phyloP scores from a whole-genome alignment of 2,888 invertebrate genomes.

The Cremastinae sp. region DNA sequence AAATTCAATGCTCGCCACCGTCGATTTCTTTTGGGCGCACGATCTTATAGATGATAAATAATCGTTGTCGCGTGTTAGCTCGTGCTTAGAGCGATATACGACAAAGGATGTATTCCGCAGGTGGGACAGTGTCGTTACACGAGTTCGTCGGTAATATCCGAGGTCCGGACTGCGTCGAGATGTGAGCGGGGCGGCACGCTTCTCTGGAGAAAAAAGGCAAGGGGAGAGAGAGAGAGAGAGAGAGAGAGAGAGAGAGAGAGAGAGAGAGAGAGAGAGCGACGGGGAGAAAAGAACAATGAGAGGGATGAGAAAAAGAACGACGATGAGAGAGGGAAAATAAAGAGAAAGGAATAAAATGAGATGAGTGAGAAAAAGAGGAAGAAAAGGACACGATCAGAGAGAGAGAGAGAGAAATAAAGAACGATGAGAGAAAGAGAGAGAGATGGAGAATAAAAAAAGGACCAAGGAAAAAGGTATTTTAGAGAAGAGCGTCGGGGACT shows the following conservation, averaged over 20 bases:
- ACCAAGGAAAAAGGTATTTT: too few species aligned
- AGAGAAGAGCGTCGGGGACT: constrained; percentile 48
- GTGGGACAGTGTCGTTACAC: constrained; percentile 54
- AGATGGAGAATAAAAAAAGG: constrained; percentile 33
- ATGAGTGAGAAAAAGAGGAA: constrained; percentile 11
- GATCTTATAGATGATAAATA: constrained; percentile 38
- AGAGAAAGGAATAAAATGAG: constrained; percentile 33
- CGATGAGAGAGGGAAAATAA: constrained; percentile 2
- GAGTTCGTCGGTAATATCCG: constrained; percentile 45
- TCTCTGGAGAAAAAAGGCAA: constrained; percentile 16
- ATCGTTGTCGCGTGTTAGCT: constrained; percentile 60
- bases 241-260: constrained; percentile 3
- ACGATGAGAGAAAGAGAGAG: background rate
- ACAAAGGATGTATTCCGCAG: constrained; percentile 51
- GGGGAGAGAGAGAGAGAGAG: background rate
- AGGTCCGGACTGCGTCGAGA: constrained; percentile 52
- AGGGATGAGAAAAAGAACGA: background rate
- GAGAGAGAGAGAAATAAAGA: constrained; percentile 8
- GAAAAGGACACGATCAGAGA: too few species aligned
- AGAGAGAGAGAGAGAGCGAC: background rate
- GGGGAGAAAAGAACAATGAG: constrained; percentile 2
- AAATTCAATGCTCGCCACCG: background rate
- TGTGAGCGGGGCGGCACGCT: constrained; percentile 57
- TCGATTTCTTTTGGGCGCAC: background rate
- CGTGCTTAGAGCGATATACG: constrained; percentile 48